Percentiles rank a stretch among this genome's conserved stretches.
Conservation (phyloP, 2,888 invertebrate species). For the Mesorhabditis belari region DNA sequence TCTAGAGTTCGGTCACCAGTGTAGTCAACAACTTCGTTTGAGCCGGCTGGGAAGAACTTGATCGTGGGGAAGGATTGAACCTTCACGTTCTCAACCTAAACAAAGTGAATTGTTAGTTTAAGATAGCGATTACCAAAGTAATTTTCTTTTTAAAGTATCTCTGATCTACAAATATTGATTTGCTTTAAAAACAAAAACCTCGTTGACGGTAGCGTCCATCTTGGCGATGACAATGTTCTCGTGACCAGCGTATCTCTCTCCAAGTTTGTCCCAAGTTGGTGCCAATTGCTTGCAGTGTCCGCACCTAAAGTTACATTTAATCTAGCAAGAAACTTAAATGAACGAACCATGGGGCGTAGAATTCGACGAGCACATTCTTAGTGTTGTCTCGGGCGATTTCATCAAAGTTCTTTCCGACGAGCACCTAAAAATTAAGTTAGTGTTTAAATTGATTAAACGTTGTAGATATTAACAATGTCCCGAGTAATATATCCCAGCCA, state of each 20-base stretch:
- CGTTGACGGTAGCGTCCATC: slow-evolving; percentile 89
- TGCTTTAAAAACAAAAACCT: slow-evolving; percentile 69
- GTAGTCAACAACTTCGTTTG: slow-evolving; percentile 74
- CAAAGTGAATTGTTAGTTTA: neutral
- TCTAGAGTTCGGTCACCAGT: slow-evolving; percentile 87
- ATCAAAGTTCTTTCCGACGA: slow-evolving; percentile 8
- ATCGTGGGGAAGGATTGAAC: slow-evolving; percentile 84
- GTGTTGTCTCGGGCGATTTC: slow-evolving; percentile 74
- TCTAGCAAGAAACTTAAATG: too few relatives aligned
- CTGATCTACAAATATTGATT: slow-evolving; percentile 64
- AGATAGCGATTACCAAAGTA: neutral
- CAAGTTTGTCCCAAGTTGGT: slow-evolving; percentile 88
- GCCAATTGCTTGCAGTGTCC: slow-evolving; percentile 93
- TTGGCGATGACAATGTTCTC: slow-evolving; percentile 81
- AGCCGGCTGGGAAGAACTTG: slow-evolving; percentile 80
- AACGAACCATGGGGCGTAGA: slow-evolving; percentile 99
- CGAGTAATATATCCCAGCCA: too few relatives aligned
- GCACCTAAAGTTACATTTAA: too few relatives aligned
- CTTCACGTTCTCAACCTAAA: slow-evolving; percentile 86
- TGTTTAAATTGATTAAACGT: slow-evolving; percentile 54
- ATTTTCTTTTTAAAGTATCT: neutral
- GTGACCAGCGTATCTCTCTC: slow-evolving; percentile 76
- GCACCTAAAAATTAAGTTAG: neutral
- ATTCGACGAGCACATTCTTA: slow-evolving; percentile 90
- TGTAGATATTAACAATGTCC: too few relatives aligned